Percentiles rank a stretch among this genome's conserved stretches.
phyloP scores from a whole-genome alignment of 2,888 invertebrate genomes.

The Orthosia cruda region DNA sequence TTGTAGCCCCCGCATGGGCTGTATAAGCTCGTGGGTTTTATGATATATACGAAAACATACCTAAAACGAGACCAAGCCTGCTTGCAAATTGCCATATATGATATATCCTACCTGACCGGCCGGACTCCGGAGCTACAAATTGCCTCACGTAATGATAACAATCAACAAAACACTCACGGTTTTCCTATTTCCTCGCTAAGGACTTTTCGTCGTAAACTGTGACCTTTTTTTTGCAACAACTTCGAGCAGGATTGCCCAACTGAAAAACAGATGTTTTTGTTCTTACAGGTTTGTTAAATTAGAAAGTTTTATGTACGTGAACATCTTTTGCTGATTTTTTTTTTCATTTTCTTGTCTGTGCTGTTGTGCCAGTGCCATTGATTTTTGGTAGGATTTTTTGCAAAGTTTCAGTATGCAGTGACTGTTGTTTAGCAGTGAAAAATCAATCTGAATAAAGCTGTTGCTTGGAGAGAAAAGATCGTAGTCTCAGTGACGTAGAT shows the following conservation, averaged over 20 bases:
- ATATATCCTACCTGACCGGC: constrained; percentile 68
- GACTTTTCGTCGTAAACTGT: constrained; percentile 49
- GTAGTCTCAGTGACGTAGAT: constrained; percentile 66
- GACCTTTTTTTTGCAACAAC: constrained; percentile 49
- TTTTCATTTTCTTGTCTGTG: background rate
- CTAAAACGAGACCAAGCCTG: constrained; percentile 59
- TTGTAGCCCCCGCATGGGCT: constrained; percentile 53
- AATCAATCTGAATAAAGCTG: background rate
- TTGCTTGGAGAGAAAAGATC: constrained; percentile 39
- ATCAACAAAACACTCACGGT: constrained; percentile 59
- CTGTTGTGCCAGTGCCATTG: background rate
- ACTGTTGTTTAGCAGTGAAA: background rate
- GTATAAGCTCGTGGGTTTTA: constrained; percentile 54
- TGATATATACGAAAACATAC: constrained; percentile 64
- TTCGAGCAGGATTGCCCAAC: constrained; percentile 12
- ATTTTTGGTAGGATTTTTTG: background rate
- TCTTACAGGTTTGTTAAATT: constrained; percentile 33
- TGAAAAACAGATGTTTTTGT: constrained; percentile 36
- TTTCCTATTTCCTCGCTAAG: constrained; percentile 54
- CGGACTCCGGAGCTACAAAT: constrained; percentile 60
- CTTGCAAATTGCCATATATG: constrained; percentile 68
- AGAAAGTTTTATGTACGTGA: constrained; percentile 20
- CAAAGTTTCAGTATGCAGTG: background rate
- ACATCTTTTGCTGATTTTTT: background rate
- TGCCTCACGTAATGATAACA: constrained; percentile 64